Evolutionary conservation across 2,888 invertebrate species (phyloP).

Genomic region (Synergus japonicus): DNA sequence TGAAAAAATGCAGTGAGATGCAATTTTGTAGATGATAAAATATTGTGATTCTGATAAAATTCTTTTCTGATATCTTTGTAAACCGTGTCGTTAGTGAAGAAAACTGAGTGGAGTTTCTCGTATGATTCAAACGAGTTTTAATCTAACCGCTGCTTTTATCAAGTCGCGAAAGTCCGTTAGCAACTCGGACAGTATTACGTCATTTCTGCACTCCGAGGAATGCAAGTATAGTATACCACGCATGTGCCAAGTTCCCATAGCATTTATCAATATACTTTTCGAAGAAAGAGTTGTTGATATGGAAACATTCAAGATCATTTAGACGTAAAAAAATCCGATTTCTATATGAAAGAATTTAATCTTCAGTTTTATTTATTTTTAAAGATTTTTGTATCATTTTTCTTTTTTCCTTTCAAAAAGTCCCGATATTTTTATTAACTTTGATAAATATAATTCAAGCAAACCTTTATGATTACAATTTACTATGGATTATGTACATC

Average conservation of each 20-base stretch:
- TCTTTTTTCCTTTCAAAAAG: background rate
- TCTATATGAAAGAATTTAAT: background rate
- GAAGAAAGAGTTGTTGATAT: background rate
- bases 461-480: too few relatives aligned
- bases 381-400: background rate
- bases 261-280: conserved; percentile 25
- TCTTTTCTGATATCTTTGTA: background rate
- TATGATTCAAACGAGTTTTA: background rate
- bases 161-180: conserved; percentile 29
- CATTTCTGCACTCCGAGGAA: conserved; percentile 41
- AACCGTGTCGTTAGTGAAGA: background rate
- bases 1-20: background rate
- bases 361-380: too few relatives aligned
- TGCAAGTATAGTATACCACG: conserved; percentile 10
- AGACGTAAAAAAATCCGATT: background rate
- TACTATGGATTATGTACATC: too few relatives aligned
- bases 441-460: background rate
- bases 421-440: background rate
- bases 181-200: conserved; percentile 43
- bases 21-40: background rate
- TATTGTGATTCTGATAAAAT: background rate
- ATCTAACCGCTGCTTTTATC: conserved; percentile 48
- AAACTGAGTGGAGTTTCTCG: background rate
- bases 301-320: background rate
- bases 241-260: conserved; percentile 10